These are phyloP conservation scores for Mesorhabditis belari DNA, from an alignment of 2,888 invertebrate species.

Conservation along the genomic window DNA sequence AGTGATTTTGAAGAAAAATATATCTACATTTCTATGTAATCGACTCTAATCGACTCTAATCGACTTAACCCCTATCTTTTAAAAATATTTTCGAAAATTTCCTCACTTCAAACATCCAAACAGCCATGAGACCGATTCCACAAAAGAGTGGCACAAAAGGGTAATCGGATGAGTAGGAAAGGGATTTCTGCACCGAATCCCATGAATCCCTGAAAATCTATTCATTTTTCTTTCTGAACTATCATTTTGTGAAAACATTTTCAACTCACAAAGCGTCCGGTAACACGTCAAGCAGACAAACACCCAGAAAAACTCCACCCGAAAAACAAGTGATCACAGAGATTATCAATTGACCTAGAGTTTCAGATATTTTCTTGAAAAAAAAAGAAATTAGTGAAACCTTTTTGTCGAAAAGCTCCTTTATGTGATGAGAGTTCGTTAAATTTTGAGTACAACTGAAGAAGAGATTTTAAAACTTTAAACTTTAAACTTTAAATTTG, in stretches of 20 bases:
- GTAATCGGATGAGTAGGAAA: slow-evolving; percentile 17
- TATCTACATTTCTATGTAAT: neutral
- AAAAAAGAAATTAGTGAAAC: neutral
- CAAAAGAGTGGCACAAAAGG: slow-evolving; percentile 20
- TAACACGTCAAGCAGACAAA: slow-evolving; percentile 46
- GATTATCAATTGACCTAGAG: slow-evolving; percentile 12
- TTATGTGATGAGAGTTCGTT: no score
- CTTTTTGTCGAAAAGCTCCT: no score
- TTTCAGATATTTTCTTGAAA: neutral
- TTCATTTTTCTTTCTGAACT: no score
- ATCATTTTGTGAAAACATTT: no score
- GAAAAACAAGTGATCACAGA: slow-evolving; percentile 41
- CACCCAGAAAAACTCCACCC: slow-evolving; percentile 41
- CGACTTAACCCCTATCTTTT: neutral
- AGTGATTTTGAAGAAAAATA: no score
- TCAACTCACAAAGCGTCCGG: slow-evolving; percentile 34
- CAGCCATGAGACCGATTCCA: neutral
- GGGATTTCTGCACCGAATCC: slow-evolving; percentile 11
- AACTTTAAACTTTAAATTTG: no score
- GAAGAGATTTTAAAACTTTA: no score
- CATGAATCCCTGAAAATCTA: slow-evolving; percentile 25
- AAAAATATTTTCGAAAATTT: neutral
- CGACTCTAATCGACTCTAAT: neutral
- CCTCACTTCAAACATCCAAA: neutral
- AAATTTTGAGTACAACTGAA: no score